Evolutionary conservation across 1,140 invertebrate species (phyloP), one percentile per base, ranked within the genome.

Genomic region (Anastrepha ludens): DNA sequence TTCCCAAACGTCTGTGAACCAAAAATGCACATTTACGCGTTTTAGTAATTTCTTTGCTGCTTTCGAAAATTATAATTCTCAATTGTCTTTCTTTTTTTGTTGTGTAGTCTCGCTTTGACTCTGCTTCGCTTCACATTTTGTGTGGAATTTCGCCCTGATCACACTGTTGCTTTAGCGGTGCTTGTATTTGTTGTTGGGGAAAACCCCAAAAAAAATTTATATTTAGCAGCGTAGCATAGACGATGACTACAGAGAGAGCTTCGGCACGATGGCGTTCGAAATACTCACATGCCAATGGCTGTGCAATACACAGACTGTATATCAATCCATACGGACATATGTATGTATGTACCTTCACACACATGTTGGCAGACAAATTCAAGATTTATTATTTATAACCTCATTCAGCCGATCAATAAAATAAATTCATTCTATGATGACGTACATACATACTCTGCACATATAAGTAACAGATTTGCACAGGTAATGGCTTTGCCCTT

Each of bases 191-290:
- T 62, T 86, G 85, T 86, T 88, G 87, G 87, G 87, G 85, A 88
- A 88, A 88, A 88, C 78, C 87, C 87, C 62, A 88, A 88, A 88
- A 86, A 86, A 86, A 55, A 20, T 88, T 88, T 88, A 88, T 88
- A 88, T 88, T 86, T 88, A 88, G 87, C 87, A 70, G 65, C 64
- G 67, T 47, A 87, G 44, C 44, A 17, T n/a, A 39, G n/a, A 39
- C 20, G 47, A 59, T n/a, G 50, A 58, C 86, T 55, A 20, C 86
- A 50, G n/a, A 44, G 41, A 74, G 41, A 74, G 41, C 67, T 74
- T 74, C 44, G 41, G 41, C 41, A 17, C 44, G 29, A 74, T 17
- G 39, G 67, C 39, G 67, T 29, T 74, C 41, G 6, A 74, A 74
- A 67, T 44, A 47, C 41, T 74, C 17, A 74, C 6, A 55, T 55